Evolutionary conservation across 1,140 invertebrate genomes (phyloP).

Genomic region (Drosophila lowei): DNA sequence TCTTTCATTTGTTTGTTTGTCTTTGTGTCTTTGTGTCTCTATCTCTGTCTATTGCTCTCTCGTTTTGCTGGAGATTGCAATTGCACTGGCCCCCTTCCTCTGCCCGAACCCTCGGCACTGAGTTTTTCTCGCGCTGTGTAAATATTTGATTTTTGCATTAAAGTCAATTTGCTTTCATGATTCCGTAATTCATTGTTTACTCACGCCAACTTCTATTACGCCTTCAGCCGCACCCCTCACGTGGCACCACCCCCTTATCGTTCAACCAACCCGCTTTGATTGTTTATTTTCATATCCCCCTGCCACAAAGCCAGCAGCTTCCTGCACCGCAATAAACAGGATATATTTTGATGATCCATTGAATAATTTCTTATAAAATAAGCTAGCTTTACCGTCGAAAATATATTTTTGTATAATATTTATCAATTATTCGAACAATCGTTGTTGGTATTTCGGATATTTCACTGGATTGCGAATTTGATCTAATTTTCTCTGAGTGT

Average conservation of each 20-base stretch:
- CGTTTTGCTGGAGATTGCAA: conserved; percentile 33
- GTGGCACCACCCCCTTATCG: too few species aligned
- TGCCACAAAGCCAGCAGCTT: too few species aligned
- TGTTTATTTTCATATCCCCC: conserved; percentile 61
- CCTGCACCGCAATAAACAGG: too few species aligned
- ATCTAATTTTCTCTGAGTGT: too few species aligned
- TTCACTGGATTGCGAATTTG: too few species aligned
- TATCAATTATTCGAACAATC: too few species aligned
- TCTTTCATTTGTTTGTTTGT: conserved; percentile 45
- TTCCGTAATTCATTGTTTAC: conserved; percentile 82
- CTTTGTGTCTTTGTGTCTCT: conserved; percentile 24
- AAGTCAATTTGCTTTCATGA: conserved; percentile 82
- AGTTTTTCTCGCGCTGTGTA: conserved; percentile 66
- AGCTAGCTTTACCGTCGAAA: too few species aligned
- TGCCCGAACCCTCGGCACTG: background rate
- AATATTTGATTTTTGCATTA: conserved; percentile 82
- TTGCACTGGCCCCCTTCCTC: conserved; percentile 49
- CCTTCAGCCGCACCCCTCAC: conserved; percentile 38
- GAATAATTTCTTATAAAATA: too few species aligned
- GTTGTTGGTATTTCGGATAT: too few species aligned
- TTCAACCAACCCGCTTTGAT: conserved; percentile 39
- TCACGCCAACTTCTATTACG: conserved; percentile 78
- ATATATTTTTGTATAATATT: too few species aligned
- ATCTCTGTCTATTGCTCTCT: conserved; percentile 18
- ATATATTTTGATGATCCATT: background rate